Evolutionary conservation across 1,140 invertebrate genomes (phyloP).

Genomic region (Melitaea cinxia): DNA sequence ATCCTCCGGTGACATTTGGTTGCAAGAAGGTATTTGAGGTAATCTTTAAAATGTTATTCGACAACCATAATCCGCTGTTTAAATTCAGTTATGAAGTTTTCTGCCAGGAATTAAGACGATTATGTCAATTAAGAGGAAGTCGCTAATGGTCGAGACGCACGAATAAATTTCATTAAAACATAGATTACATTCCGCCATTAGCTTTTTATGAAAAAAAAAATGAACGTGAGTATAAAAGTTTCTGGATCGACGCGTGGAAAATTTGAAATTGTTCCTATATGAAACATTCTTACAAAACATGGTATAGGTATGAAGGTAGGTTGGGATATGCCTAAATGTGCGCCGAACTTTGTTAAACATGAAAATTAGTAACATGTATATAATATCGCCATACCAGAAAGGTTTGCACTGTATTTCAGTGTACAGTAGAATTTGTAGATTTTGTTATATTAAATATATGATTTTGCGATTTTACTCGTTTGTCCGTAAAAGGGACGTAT

Average conservation of each 20-base stretch:
- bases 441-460: too few species aligned
- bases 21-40: slow-evolving; percentile 1
- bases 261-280: too few species aligned
- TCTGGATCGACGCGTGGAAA: not conserved
- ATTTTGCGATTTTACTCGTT: too few species aligned
- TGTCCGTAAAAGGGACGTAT: too few species aligned
- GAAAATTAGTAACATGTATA: too few species aligned
- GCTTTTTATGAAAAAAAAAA: slow-evolving; percentile 16
- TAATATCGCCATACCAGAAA: too few species aligned
- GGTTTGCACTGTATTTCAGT: too few species aligned
- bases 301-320: too few species aligned
- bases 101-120: slow-evolving; percentile 9
- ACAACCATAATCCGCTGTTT: slow-evolving; percentile 20
- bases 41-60: slow-evolving; percentile 12
- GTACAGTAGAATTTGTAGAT: too few species aligned
- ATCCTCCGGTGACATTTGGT: not conserved
- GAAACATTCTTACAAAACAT: too few species aligned
- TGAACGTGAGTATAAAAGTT: slow-evolving; percentile 24
- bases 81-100: slow-evolving; percentile 23
- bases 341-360: too few species aligned
- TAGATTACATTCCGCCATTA: not conserved
- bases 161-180: slow-evolving; percentile 29
- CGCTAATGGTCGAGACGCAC: slow-evolving; percentile 18
- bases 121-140: slow-evolving; percentile 12
- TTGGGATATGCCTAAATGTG: too few species aligned